A percentile compares a stretch with the other conserved stretches of the same genome.
Evolutionary conservation across 2,797 vertebrate genomes (phyloP).

Genomic region (Microcaecilia unicolor): DNA sequence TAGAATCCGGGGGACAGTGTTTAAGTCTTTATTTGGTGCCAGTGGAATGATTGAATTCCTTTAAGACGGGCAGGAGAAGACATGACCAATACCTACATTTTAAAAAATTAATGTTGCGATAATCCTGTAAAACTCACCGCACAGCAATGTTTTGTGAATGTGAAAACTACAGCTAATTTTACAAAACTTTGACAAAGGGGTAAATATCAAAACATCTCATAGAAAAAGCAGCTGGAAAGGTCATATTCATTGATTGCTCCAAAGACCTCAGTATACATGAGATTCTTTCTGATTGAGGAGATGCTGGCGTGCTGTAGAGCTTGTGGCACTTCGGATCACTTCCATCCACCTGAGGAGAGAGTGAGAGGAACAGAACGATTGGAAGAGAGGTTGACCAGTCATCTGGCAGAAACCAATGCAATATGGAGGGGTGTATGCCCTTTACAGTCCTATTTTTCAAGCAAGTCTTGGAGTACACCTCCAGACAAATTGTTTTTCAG

Average conservation of each 20-base stretch:
- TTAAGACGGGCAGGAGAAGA: not conserved
- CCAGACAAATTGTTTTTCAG: no score
- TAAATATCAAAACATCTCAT: conserved; percentile 36
- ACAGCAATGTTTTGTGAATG: conserved; percentile 12
- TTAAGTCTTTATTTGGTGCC: conserved; percentile 24
- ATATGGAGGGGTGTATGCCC: no score
- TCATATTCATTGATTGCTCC: not conserved
- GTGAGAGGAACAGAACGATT: no score
- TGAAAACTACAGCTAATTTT: conserved; percentile 26
- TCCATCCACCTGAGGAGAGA: conserved; percentile 84
- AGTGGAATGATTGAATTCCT: conserved; percentile 13
- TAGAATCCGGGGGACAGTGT: no score
- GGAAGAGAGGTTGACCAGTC: no score
- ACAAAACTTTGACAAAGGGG: conserved; percentile 25
- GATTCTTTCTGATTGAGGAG: conserved; percentile 75
- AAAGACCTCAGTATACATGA: conserved; percentile 67
- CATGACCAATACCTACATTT: conserved; percentile 9
- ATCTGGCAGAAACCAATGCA: no score
- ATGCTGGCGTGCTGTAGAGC: conserved; percentile 62
- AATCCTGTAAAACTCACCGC: conserved; percentile 19
- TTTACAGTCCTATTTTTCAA: no score
- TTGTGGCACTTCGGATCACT: conserved; percentile 91
- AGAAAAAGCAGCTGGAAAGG: conserved; percentile 34
- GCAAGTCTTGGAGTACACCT: no score
- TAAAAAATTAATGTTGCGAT: conserved; percentile 25